These are phyloP conservation scores for Pampusana beccarii DNA, from an alignment of 2,113 vertebrate genomes.

Conservation along the genomic window DNA sequence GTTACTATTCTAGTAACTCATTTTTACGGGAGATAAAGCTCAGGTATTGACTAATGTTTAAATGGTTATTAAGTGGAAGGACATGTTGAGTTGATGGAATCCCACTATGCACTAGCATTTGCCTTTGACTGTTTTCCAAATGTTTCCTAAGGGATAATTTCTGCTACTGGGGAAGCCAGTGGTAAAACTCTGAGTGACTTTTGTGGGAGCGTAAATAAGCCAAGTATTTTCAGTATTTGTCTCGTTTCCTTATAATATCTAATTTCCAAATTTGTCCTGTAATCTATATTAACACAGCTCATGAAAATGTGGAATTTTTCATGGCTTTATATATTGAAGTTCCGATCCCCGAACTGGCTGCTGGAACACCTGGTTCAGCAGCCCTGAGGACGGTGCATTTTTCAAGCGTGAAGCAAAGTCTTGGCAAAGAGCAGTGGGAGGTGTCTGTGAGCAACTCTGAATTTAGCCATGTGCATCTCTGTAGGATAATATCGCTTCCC, in stretches of 20 bases:
- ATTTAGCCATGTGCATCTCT: background rate
- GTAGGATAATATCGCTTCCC: background rate
- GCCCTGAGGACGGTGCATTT: background rate
- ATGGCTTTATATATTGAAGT: background rate
- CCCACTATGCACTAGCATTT: background rate
- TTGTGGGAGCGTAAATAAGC: background rate
- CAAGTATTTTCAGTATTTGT: background rate
- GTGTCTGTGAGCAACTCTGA: background rate
- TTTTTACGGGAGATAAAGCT: constrained; percentile 11
- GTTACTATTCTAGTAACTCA: background rate
- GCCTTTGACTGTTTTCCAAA: background rate
- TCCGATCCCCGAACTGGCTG: background rate
- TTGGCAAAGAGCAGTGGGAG: background rate
- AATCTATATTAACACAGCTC: background rate
- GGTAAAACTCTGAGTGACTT: background rate
- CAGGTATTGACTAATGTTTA: constrained; percentile 54
- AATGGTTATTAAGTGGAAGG: background rate
- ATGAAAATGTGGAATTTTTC: background rate
- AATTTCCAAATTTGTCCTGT: background rate
- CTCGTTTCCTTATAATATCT: background rate
- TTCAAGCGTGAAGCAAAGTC: background rate
- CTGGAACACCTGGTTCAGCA: background rate
- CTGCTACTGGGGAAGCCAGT: background rate
- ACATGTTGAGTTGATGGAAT: background rate
- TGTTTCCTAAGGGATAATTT: background rate